phyloP scores from a whole-genome alignment of 2,113 vertebrate genomes.

The Crotalus horridus region DNA sequence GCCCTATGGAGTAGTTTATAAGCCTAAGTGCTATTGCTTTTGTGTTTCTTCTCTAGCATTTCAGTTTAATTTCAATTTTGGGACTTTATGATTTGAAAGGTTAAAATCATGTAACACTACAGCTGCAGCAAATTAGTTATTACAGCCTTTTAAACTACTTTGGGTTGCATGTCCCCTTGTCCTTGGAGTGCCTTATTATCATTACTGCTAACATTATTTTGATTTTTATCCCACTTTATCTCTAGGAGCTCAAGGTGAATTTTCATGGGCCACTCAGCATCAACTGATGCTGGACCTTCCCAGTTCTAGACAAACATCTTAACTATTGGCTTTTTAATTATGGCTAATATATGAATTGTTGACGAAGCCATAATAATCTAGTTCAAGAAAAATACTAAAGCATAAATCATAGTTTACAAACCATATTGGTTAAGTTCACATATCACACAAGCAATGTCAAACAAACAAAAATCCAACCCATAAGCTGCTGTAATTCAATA shows the following conservation, averaged over 20 bases:
- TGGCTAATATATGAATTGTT: background rate
- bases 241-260: background rate
- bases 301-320: background rate
- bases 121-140: background rate
- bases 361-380: background rate
- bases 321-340: background rate
- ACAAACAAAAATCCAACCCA: background rate
- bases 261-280: background rate
- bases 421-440: background rate
- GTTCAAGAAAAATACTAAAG: background rate
- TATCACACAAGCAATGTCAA: background rate
- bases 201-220: background rate
- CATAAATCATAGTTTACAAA: background rate
- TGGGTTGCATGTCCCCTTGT: background rate
- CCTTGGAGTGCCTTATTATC: background rate
- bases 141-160: constrained; percentile 21
- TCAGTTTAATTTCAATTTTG: background rate
- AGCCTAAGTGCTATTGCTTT: background rate
- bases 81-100: constrained; percentile 9
- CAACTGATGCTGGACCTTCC: background rate
- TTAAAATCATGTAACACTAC: background rate
- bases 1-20: background rate
- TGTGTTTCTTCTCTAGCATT: background rate
- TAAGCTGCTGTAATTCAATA: background rate
- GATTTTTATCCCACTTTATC: background rate